Evolutionary conservation across 2,797 vertebrate species (phyloP).

Genomic region (Thaleichthys pacificus): DNA sequence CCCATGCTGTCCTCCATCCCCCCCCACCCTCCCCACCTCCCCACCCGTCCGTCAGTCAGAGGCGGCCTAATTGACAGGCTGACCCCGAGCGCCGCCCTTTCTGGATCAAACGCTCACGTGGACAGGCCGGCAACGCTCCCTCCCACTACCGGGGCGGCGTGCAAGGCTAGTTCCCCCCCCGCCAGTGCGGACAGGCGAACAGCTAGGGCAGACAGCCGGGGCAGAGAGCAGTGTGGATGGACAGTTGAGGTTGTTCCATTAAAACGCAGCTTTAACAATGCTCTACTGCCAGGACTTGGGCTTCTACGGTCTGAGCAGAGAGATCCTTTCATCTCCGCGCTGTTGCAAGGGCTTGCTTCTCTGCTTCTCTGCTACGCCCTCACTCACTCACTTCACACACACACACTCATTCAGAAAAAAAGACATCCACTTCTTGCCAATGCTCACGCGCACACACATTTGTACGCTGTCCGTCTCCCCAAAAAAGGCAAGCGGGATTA

Average conservation of each 20-base stretch:
- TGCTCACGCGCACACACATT: conserved; percentile 5
- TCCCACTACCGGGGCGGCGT: too few relatives aligned
- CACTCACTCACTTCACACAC: conserved; percentile 24
- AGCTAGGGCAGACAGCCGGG: too few relatives aligned
- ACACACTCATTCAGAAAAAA: background rate
- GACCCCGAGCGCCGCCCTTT: conserved; percentile 44
- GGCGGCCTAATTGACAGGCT: conserved; percentile 67
- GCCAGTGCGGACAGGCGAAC: too few relatives aligned
- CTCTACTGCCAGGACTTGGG: conserved; percentile 26
- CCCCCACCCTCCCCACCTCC: conserved; percentile 11
- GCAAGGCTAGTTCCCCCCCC: too few relatives aligned
- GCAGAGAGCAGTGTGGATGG: conserved; percentile 41
- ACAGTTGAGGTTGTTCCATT: conserved; percentile 37
- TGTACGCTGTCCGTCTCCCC: too few relatives aligned
- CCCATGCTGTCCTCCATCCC: conserved; percentile 18
- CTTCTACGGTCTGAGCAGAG: conserved; percentile 30
- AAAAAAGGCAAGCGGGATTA: too few relatives aligned
- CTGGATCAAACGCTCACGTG: conserved; percentile 53
- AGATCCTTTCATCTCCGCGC: conserved; percentile 46
- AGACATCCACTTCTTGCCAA: background rate
- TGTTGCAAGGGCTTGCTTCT: background rate
- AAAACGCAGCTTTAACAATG: conserved; percentile 46
- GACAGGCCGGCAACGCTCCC: conserved; percentile 16
- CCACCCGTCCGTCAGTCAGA: conserved; percentile 36
- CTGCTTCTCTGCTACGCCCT: conserved; percentile 1